Evolutionary conservation across 2,888 invertebrate species (phyloP).

Genomic region (Timandra comae): DNA sequence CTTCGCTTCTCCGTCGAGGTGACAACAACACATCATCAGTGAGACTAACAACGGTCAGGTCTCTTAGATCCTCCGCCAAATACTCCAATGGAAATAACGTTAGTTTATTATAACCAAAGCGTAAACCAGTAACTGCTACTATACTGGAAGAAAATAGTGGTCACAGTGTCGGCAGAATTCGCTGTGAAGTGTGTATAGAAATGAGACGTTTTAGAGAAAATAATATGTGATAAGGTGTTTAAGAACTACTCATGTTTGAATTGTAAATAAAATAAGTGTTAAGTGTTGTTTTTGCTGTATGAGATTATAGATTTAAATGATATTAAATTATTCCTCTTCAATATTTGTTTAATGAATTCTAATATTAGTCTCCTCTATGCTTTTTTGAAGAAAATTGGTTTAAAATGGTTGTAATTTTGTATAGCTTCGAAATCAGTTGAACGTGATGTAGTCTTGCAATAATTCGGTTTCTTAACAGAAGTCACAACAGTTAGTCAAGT

Average conservation of each 20-base stretch:
- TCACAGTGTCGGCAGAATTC: conserved; percentile 24
- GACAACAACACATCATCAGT: conserved; percentile 64
- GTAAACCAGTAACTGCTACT: conserved; percentile 18
- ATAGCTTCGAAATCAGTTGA: no score
- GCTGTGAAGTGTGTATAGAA: conserved; percentile 37
- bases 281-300: background rate
- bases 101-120: conserved; percentile 55
- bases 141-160: conserved; percentile 28
- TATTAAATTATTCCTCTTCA: background rate
- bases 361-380: no score
- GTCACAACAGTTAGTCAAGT: no score
- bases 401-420: no score
- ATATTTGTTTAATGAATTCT: no score
- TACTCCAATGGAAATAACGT: conserved; percentile 59
- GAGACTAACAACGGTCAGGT: conserved; percentile 56
- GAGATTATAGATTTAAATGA: background rate
- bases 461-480: no score
- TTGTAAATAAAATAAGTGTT: no score
- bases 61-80: conserved; percentile 56
- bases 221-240: conserved; percentile 15
- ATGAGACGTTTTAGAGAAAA: conserved; percentile 26
- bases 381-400: no score
- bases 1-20: conserved; percentile 55
- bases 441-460: no score
- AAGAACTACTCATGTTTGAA: conserved; percentile 21